Conservation (phyloP, 2,797 vertebrate genomes). For the Pantherophis vulpinus region DNA sequence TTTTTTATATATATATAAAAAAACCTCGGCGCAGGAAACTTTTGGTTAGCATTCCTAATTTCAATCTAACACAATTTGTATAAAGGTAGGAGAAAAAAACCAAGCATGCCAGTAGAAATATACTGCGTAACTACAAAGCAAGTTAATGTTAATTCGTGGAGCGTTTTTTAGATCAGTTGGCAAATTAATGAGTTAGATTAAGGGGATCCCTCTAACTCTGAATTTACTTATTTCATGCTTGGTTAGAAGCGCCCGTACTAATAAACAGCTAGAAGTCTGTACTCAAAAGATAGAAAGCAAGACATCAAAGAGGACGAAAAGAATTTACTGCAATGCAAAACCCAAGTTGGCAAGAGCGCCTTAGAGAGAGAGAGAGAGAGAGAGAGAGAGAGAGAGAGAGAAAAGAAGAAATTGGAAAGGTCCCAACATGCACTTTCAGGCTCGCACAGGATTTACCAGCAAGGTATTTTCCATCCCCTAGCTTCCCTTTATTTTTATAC, state of each 20-base stretch:
- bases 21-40: background rate
- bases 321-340: slow-evolving; percentile 21
- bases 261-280: slow-evolving; percentile 2
- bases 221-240: slow-evolving; percentile 13
- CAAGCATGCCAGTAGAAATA: slow-evolving; percentile 32
- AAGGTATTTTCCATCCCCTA: background rate
- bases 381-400: background rate
- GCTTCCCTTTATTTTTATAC: background rate
- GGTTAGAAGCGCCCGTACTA: background rate
- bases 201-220: slow-evolving; percentile 58
- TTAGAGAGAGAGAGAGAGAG: slow-evolving; percentile 6
- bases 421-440: background rate
- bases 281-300: background rate
- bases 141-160: slow-evolving; percentile 61
- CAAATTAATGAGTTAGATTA: slow-evolving; percentile 53
- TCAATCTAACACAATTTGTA: background rate
- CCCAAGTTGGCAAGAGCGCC: background rate
- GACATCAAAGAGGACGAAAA: slow-evolving; percentile 1
- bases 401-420: background rate
- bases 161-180: slow-evolving; percentile 56
- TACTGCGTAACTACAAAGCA: slow-evolving; percentile 39
- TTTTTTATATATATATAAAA: too few species aligned
- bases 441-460: background rate
- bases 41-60: background rate
- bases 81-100: background rate